phyloP scores from a whole-genome alignment of 2,113 vertebrate species.

The Callionymus lyra region DNA sequence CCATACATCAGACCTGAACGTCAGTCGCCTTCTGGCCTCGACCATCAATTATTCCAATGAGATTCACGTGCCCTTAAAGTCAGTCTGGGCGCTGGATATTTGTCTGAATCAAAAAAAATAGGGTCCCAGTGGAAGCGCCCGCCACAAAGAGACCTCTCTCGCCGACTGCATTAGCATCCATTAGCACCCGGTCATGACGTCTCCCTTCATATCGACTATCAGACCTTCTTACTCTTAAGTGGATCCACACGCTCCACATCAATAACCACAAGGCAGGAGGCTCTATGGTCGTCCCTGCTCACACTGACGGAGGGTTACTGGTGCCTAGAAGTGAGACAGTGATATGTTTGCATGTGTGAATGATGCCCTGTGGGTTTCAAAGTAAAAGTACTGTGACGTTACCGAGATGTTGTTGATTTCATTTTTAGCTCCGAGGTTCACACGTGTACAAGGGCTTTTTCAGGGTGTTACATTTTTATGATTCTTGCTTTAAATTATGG shows the following conservation, averaged over 20 bases:
- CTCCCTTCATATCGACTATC: slow-evolving; percentile 45
- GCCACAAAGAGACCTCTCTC: slow-evolving; percentile 16
- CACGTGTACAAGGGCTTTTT: too few relatives aligned
- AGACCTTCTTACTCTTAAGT: slow-evolving; percentile 14
- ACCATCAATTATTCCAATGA: background rate
- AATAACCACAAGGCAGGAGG: slow-evolving; percentile 26
- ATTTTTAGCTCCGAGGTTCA: too few relatives aligned
- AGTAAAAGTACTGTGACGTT: too few relatives aligned
- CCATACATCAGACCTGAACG: background rate
- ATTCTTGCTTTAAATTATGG: too few relatives aligned
- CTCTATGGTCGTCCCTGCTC: slow-evolving; percentile 6
- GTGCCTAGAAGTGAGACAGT: background rate
- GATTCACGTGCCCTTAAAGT: background rate
- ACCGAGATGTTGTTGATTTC: slow-evolving; percentile 2
- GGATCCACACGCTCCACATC: slow-evolving; percentile 24
- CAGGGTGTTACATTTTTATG: too few relatives aligned
- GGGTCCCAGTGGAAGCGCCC: slow-evolving; percentile 9
- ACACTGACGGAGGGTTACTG: slow-evolving; percentile 1
- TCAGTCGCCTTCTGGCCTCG: slow-evolving; percentile 2
- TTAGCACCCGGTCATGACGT: slow-evolving; percentile 38
- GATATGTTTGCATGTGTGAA: too few relatives aligned
- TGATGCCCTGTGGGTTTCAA: too few relatives aligned
- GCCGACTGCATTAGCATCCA: slow-evolving; percentile 25
- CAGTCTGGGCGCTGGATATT: slow-evolving; percentile 1
- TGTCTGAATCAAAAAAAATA: slow-evolving; percentile 4